phyloP scores from a whole-genome alignment of 2,888 invertebrate species.

The Dioctria linearis region DNA sequence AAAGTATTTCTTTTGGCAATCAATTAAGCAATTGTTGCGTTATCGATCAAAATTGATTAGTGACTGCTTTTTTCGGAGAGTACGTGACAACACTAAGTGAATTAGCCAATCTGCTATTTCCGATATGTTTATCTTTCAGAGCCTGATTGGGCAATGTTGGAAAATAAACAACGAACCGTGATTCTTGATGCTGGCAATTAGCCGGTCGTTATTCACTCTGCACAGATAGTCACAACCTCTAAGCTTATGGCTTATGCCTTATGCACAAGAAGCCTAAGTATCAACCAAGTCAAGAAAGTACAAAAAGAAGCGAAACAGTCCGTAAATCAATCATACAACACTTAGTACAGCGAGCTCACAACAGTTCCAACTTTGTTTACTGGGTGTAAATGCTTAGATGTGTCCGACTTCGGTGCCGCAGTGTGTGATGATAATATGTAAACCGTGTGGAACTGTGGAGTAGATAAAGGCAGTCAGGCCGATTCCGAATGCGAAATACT shows the following conservation, averaged over 20 bases:
- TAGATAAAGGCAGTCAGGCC: conserved; percentile 44
- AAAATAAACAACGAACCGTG: conserved; percentile 8
- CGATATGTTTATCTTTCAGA: conserved; percentile 43
- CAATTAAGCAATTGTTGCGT: conserved; percentile 47
- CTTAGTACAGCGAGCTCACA: conserved; percentile 23
- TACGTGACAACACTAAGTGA: conserved; percentile 44
- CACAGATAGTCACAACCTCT: conserved; percentile 38
- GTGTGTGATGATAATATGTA: conserved; percentile 12
- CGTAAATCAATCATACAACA: conserved; percentile 47
- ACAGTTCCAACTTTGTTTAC: conserved; percentile 12
- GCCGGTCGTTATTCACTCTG: conserved; percentile 48
- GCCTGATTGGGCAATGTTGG: conserved; percentile 33
- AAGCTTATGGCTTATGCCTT: not conserved
- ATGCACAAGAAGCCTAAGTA: not conserved
- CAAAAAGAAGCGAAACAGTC: conserved; percentile 38
- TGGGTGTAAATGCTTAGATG: not conserved
- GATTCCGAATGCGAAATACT: conserved; percentile 46
- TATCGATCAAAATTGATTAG: conserved; percentile 25
- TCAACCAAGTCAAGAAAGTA: conserved; percentile 31
- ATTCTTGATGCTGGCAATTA: conserved; percentile 38
- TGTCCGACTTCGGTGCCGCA: not conserved
- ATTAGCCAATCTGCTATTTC: conserved; percentile 49
- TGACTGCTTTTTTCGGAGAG: conserved; percentile 6
- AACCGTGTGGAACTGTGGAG: conserved; percentile 22
- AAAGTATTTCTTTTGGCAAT: conserved; percentile 35